Evolutionary conservation across 2,888 invertebrate species (phyloP), one percentile per base, ranked within the genome.

Genomic region (Magallana nippona): DNA sequence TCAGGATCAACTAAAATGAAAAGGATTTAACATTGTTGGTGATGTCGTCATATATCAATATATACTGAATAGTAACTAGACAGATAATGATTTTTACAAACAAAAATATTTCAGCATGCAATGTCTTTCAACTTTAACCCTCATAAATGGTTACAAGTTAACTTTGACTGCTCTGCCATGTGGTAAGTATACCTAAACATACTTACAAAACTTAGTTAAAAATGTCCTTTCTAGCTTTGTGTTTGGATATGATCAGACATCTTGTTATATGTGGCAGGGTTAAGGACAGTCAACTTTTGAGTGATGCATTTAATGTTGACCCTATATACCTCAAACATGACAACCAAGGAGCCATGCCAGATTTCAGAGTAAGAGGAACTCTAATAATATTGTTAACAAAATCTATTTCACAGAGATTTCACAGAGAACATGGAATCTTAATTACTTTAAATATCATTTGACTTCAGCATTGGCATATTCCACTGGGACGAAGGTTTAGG

Each of bases 131-230:
- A 98, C 19, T 99, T 99, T 94, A 99, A 99, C 94, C 98, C 99
- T 0, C 98, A 98, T 86, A 99, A 99, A 94, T 99, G 99, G 98
- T 94, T 99, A 93, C 97, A 99, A 97, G 97, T 99, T 15, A 98
- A 98, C 94, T 99, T 99, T 90, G 99, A 99, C 94, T 99, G 99
- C 93, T 99, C 99, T 0, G 98, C 98, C 0, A 97, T 99, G 97
- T 99, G 99, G 98, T 98, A 95, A 89, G 92, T 89, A 63, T 22
- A 15, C n/a, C 10, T 27, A 27, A 22, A 11, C 22, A 27, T 13
- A 15, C 15, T 71, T 71, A 15, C 5, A 1, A 60, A 60, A n/a
- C 60, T 5, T 5, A 78, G n/a, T n/a, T 2, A 44, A 27, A 78
- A 3, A 44, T 5, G 13, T 13, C 15, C 1, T 71, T 19, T 71